These are phyloP conservation scores for Bradynema listronoti DNA, from an alignment of 1,140 invertebrate species.

Conservation along the genomic window DNA sequence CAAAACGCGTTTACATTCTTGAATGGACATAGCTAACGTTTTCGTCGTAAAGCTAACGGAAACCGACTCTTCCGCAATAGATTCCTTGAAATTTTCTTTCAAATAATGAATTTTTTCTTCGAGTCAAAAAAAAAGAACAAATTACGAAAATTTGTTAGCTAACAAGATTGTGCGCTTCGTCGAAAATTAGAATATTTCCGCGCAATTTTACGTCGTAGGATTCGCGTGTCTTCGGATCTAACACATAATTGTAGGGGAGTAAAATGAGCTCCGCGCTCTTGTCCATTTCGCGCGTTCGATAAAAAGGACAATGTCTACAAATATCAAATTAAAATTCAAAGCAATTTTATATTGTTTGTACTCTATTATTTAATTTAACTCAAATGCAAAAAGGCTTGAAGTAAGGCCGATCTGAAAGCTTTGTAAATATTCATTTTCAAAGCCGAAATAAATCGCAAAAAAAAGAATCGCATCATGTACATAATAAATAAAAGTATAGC, in stretches of 20 bases:
- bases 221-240: conserved; percentile 80
- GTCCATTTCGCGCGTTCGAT: conserved; percentile 72
- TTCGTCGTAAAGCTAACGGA: conserved; percentile 72
- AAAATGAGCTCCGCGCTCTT: conserved; percentile 82
- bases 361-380: no score
- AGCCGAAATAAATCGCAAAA: no score
- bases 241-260: conserved; percentile 95
- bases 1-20: conserved; percentile 59
- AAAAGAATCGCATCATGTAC: no score
- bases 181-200: conserved; percentile 71
- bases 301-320: conserved; percentile 79
- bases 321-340: no score
- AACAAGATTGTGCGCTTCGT: conserved; percentile 95
- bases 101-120: neutral
- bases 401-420: no score
- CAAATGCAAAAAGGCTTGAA: neutral
- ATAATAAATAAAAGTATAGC: no score
- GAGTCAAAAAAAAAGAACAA: neutral
- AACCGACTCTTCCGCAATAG: conserved; percentile 88
- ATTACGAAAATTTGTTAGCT: no score
- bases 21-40: conserved; percentile 60
- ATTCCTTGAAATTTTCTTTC: conserved; percentile 66
- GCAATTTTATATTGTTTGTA: no score
- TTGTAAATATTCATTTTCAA: no score
- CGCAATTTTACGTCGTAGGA: conserved; percentile 51